Evolutionary conservation across 1,140 invertebrate genomes (phyloP).

Genomic region (Parasteatoda tepidariorum): DNA sequence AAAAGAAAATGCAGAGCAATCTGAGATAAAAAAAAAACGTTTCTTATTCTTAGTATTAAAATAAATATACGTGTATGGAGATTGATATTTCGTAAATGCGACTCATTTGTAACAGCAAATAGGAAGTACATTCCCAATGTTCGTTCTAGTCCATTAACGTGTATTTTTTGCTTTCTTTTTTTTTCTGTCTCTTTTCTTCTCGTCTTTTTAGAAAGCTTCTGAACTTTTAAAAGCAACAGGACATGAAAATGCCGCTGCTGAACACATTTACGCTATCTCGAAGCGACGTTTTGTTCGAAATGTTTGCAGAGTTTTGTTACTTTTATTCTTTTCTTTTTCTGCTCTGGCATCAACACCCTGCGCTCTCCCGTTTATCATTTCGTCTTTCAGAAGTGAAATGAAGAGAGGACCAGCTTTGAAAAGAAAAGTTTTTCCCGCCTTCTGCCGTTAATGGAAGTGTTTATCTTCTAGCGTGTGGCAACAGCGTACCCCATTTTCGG

Average conservation of each 20-base stretch:
- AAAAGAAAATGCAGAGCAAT: neutral
- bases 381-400: neutral
- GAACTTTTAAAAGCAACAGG: neutral
- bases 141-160: neutral
- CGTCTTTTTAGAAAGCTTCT: neutral
- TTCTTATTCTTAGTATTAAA: neutral
- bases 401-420: neutral
- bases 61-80: neutral
- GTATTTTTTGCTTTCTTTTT: neutral
- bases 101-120: neutral
- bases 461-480: neutral
- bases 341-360: neutral
- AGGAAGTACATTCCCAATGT: neutral
- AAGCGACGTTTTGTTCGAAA: neutral
- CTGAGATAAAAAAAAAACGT: neutral
- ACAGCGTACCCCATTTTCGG: neutral
- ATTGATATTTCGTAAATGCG: neutral
- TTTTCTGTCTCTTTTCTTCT: neutral
- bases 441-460: neutral
- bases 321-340: neutral
- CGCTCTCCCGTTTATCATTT: neutral
- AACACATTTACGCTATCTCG: neutral
- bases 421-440: neutral
- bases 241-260: neutral
- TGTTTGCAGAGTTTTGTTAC: neutral